Evolutionary conservation across 2,888 invertebrate genomes (phyloP), one percentile per base, ranked within the genome.

Genomic region (Mesochorus sp.): DNA sequence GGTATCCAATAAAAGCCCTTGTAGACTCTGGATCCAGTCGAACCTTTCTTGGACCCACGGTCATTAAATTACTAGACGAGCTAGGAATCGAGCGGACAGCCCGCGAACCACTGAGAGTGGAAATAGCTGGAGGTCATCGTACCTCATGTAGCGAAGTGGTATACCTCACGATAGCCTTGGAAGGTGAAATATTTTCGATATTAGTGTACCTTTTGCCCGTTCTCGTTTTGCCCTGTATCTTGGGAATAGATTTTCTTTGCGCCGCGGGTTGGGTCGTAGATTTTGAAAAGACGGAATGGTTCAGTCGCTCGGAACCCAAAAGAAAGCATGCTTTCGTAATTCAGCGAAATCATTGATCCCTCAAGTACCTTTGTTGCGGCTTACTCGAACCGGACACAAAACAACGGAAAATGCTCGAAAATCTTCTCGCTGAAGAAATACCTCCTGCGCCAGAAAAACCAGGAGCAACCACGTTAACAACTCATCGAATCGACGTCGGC

Each of bases 21-120:
- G 31, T 68, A 6, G 42, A 68, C 12, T 55, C 67, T 1, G 67
- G 67, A 0, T 55, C 67, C 2, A 68, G 67, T 14, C 42, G 44
- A 10, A 64, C 62, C 6, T 62, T 31, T 21, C 31, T 62, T 0
- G 62, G 47, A 0, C 31, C 62, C 17, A 0, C 1, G 0, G 62
- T 34, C 0, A 62, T 44, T 0, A 10, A 5, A 2, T 31, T 34
- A 31, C 0, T 47, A 6, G 47, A 47, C 0, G 12, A 44, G 0
- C n/a, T 62, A 0, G 44, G 19, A 14, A 34, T 62, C 2, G 12
- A 19, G 1, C n/a, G 47, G 0, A 2, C 0, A n/a, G 3, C 3
- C 0, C 19, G 26, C 6, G 4, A 14, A 0, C 47, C 62, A 0
- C 62, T 44, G 1, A 47, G 62, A 6, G 47, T 62, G 0, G 62